A percentile compares a stretch with the other conserved stretches of the same genome.
Conservation (phyloP, 2,888 invertebrate species). For the Gari tellinella region DNA sequence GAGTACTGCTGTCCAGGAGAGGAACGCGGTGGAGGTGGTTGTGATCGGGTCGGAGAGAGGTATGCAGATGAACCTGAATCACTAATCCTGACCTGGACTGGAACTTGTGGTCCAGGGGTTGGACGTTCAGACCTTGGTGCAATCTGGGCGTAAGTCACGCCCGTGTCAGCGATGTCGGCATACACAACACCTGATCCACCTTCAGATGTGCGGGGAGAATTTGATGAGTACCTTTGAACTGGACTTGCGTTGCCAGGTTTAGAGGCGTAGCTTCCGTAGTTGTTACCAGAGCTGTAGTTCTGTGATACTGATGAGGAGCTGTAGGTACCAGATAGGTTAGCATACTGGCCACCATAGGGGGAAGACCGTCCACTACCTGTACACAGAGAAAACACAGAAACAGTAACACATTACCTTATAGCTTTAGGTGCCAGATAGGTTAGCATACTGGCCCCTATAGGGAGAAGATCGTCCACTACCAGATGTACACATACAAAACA, state of each 20-base stretch:
- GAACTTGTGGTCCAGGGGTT: conserved; percentile 76
- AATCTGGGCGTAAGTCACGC: conserved; percentile 62
- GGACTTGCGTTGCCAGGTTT: conserved; percentile 18
- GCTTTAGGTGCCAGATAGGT: conserved; percentile 56
- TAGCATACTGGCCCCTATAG: conserved; percentile 72
- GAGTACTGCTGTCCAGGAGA: conserved; percentile 23
- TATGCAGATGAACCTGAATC: conserved; percentile 23
- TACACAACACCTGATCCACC: conserved; percentile 40
- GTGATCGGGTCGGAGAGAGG: conserved; percentile 11
- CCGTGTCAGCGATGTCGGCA: conserved; percentile 38
- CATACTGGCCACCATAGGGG: conserved; percentile 71
- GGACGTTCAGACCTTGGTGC: conserved; percentile 65
- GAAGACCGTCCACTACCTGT: conserved; percentile 61
- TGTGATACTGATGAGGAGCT: conserved; percentile 22
- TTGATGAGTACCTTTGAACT: conserved; percentile 34
- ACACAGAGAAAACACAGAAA: no score
- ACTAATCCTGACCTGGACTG: conserved; percentile 56
- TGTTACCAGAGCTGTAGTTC: conserved; percentile 26
- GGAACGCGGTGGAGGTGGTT: conserved; percentile 14
- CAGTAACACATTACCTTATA: no score
- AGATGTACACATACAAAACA: no score
- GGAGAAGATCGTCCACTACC: conserved; percentile 63
- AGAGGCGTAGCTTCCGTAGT: conserved; percentile 45
- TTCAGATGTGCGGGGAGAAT: conserved; percentile 19
- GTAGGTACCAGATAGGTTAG: conserved; percentile 61